These are phyloP conservation scores for Netelia inedita DNA, from an alignment of 2,888 invertebrate genomes.

Conservation along the genomic window DNA sequence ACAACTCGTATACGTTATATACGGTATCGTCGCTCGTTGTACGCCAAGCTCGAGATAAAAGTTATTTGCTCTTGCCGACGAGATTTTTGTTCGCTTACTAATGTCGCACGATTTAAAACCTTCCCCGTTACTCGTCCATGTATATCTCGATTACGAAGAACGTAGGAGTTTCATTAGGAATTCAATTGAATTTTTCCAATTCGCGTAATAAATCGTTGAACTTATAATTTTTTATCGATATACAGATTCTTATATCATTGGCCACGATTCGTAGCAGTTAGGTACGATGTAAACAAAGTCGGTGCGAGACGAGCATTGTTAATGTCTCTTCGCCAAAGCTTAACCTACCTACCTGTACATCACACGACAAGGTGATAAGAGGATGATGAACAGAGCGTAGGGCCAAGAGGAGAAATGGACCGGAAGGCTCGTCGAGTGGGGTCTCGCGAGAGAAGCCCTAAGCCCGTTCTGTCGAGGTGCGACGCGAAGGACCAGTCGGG, in stretches of 20 bases:
- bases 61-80: conserved; percentile 11
- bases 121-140: not conserved
- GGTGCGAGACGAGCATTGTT: not conserved
- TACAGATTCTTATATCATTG: not conserved
- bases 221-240: not conserved
- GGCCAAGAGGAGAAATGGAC: conserved; percentile 77
- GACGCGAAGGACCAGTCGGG: conserved; percentile 74
- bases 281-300: not conserved
- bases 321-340: not conserved
- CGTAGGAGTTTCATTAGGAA: not conserved
- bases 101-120: not conserved
- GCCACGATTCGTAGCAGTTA: too few relatives aligned
- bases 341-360: conserved; percentile 70
- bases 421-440: conserved; percentile 74
- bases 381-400: conserved; percentile 41
- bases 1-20: not conserved
- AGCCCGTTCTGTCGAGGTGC: conserved; percentile 71
- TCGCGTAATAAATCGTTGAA: not conserved
- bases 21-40: not conserved
- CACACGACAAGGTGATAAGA: conserved; percentile 30
- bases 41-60: conserved; percentile 38
- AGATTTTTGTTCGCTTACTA: not conserved
- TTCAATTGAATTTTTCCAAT: conserved; percentile 10
- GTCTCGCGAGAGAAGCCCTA: conserved; percentile 74
- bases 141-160: conserved; percentile 7